phyloP scores from a whole-genome alignment of 1,140 invertebrate genomes.

The Drosophila takahashii region DNA sequence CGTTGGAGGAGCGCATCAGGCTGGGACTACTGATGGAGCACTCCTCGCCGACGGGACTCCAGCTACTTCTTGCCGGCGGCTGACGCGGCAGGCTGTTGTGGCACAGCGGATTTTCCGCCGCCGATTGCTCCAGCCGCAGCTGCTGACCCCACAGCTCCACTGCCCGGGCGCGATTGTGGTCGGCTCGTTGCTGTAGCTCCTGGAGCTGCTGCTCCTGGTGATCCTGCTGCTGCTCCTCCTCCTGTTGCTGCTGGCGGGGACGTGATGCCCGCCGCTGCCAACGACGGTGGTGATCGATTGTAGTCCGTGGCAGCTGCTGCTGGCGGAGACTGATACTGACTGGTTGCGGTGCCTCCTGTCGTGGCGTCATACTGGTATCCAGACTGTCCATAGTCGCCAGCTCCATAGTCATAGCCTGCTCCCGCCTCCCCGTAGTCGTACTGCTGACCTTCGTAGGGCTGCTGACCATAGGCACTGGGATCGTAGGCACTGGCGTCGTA shows the following conservation, averaged over 20 bases:
- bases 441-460: constrained; percentile 72
- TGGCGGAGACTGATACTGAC: constrained; percentile 38
- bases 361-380: constrained; percentile 64
- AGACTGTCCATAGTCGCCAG: constrained; percentile 66
- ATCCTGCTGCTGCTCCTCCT: constrained; percentile 27
- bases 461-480: constrained; percentile 63
- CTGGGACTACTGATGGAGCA: constrained; percentile 81
- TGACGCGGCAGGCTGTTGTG: constrained; percentile 84
- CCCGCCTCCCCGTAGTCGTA: constrained; percentile 62
- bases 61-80: constrained; percentile 80
- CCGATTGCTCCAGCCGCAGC: constrained; percentile 60
- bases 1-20: constrained; percentile 75
- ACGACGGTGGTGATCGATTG: constrained; percentile 56
- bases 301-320: constrained; percentile 50
- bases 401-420: constrained; percentile 57
- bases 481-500: constrained; percentile 79
- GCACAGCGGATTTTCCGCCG: constrained; percentile 72
- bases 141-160: constrained; percentile 79
- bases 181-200: constrained; percentile 59
- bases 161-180: constrained; percentile 78
- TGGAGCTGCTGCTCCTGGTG: constrained; percentile 40
- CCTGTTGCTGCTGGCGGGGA: constrained; percentile 42
- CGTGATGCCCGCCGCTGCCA: constrained; percentile 47
- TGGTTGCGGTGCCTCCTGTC: constrained; percentile 47
- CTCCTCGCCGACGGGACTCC: constrained; percentile 55